Conservation (phyloP, 2,797 vertebrate species). For the Bucorvus abyssinicus region DNA sequence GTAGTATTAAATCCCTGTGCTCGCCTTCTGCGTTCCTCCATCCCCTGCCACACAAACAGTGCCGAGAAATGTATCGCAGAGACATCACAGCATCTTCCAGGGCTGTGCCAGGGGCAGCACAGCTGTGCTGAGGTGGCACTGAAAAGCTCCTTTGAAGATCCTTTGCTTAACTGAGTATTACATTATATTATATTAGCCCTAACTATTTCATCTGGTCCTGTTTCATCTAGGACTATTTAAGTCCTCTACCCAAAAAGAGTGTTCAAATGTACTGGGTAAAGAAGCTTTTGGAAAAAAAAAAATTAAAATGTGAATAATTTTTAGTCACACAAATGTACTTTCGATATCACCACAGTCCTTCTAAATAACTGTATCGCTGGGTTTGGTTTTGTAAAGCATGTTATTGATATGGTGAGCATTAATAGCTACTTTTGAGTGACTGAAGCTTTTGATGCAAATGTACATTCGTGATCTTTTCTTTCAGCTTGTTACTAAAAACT, state of each 20-base stretch:
- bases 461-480: not conserved
- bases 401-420: not conserved
- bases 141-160: conserved; percentile 16
- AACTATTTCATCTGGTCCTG: not conserved
- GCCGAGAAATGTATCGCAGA: not conserved
- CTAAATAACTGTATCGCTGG: not conserved
- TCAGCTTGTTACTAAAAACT: not conserved
- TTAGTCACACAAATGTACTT: not conserved
- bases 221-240: not conserved
- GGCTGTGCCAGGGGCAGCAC: not conserved
- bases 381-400: not conserved
- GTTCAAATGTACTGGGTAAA: not conserved
- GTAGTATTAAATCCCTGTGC: not conserved
- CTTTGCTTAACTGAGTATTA: not conserved
- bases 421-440: not conserved
- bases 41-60: not conserved
- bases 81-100: not conserved
- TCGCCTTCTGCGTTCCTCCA: not conserved
- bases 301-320: not conserved
- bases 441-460: not conserved
- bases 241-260: not conserved
- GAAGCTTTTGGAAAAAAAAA: not conserved
- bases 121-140: not conserved
- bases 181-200: too few species aligned
- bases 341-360: not conserved